Base-by-base conservation (phyloP, 1,140 invertebrate species). In the Drosophila erecta region DNA sequence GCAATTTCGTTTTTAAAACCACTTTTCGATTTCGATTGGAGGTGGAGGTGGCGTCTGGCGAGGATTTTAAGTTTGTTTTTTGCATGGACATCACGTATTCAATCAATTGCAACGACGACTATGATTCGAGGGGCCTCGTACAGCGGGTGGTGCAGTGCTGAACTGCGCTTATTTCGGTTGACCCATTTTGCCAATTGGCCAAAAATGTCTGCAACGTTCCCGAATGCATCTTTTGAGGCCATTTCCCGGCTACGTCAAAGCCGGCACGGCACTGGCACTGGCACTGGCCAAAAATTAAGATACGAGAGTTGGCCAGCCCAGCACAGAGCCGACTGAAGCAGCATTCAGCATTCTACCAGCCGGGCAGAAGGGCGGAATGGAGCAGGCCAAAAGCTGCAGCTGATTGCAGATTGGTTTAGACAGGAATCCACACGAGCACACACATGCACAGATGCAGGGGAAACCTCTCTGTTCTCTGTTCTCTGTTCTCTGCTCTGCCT, bases 31-130 rank as follows among this genome's bases (percentile, higher is more conserved):
- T 83, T 69, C 81, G 74, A 81, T 76, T 40, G 27, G 41, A 37
- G 40, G 22, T 40, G 27, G 41, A 37, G 40, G 22, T 24, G 41
- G 41, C 50, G 44, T 50, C 62, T 55, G 76, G 47, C 37, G 22
- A 54, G 71, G 84, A 61, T 83, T 86, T 87, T 87, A 87, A 87
- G 83, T 87, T 87, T 89, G 84, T 83, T 87, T 87, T 87, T 83
- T 83, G 83, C 79, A 87, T 87, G 83, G 84, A 83, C 83, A 87
- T 87, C 83, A 87, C 83, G 83, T 87, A 87, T 87, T 87, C 83
- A 87, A 87, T 87, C 83, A 87, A 89, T 89, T 89, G 83, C 84
- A 87, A 87, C 83, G 83, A 81, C 79, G 72, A 40, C 67, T 46
- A 69, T 35, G 61, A 66, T 44, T 60, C 60, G 57, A 55, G 60